These are phyloP conservation scores for Parambassis ranga DNA, from an alignment of 2,797 vertebrate species.

Conservation along the genomic window DNA sequence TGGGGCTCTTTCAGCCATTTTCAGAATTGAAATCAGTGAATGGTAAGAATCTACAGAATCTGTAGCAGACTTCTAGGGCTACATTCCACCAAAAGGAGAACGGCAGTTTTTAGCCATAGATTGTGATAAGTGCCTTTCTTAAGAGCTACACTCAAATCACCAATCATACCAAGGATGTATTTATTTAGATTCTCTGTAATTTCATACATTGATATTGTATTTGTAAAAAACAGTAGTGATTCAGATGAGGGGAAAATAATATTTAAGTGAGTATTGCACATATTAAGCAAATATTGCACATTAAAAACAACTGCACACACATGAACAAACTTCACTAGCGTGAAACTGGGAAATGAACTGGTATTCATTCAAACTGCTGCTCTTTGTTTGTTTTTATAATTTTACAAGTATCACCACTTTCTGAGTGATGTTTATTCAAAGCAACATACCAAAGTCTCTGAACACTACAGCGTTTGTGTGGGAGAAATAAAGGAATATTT, in stretches of 20 bases:
- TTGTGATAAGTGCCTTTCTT: constrained; percentile 54
- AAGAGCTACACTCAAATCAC: constrained; percentile 19
- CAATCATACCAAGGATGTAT: constrained; percentile 41
- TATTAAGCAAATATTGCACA: constrained; percentile 52
- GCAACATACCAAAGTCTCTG: constrained; percentile 24
- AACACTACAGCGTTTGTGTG: constrained; percentile 19
- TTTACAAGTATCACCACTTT: constrained; percentile 3
- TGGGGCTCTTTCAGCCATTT: not conserved
- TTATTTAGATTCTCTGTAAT: constrained; percentile 21
- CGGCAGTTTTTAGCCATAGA: no score
- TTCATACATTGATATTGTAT: constrained; percentile 4
- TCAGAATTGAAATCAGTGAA: not conserved
- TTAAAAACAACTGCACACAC: constrained; percentile 12
- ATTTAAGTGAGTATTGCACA: constrained; percentile 55
- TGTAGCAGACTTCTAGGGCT: no score
- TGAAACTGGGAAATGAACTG: constrained; percentile 2
- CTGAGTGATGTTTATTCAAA: constrained; percentile 15
- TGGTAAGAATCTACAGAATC: no score
- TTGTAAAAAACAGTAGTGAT: not conserved
- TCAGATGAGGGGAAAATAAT: not conserved
- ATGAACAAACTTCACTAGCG: not conserved
- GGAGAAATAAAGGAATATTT: not conserved
- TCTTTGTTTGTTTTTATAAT: constrained; percentile 3
- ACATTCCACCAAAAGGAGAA: no score
- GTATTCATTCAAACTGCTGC: constrained; percentile 13